A percentile compares a stretch with the other conserved stretches of the same genome.
These are phyloP conservation scores for Psilopsiagon aurifrons DNA, from an alignment of 2,113 vertebrate species.

Conservation along the genomic window DNA sequence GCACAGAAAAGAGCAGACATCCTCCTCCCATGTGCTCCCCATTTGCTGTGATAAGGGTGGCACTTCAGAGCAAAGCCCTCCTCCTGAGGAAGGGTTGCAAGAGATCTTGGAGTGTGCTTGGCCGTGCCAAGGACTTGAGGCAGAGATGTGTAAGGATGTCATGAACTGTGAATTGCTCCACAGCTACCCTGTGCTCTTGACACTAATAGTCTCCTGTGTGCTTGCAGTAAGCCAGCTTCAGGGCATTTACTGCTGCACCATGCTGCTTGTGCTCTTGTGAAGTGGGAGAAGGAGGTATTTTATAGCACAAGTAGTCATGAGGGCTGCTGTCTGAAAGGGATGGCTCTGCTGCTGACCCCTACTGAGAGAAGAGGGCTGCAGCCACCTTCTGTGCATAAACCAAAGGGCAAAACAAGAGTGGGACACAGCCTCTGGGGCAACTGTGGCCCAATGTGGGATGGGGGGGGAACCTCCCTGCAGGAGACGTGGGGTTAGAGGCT, in stretches of 20 bases:
- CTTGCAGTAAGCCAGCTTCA: background rate
- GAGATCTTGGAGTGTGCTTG: rapidly evolving
- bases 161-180: background rate
- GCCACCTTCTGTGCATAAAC: background rate
- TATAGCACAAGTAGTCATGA: rapidly evolving
- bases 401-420: background rate
- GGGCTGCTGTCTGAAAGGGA: background rate
- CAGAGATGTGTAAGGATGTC: background rate
- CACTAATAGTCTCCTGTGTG: rapidly evolving
- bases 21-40: background rate
- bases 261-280: background rate
- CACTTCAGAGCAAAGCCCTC: background rate
- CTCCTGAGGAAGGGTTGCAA: background rate
- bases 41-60: rapidly evolving
- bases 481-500: rapidly evolving
- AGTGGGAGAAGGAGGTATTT: background rate
- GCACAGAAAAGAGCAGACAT: too few relatives aligned
- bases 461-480: background rate
- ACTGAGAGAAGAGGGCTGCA: background rate
- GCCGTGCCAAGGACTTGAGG: background rate
- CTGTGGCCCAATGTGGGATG: background rate
- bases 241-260: rapidly evolving
- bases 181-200: too few relatives aligned
- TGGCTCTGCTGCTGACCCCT: background rate
- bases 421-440: rapidly evolving